Conservation (phyloP, 2,888 invertebrate genomes). For the Sinotaia quadrata region DNA sequence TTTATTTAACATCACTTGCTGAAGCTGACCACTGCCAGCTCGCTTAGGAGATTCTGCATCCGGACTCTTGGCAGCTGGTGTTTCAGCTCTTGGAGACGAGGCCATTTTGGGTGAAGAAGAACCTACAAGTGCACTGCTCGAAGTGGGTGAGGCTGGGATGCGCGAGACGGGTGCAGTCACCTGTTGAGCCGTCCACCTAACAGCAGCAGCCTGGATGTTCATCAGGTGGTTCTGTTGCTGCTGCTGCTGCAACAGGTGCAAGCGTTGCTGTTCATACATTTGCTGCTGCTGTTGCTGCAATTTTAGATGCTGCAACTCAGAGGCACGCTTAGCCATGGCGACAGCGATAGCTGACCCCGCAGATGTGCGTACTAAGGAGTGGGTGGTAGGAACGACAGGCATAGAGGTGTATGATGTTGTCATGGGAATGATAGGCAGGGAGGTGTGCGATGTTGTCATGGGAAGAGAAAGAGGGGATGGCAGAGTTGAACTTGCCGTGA, state of each 20-base stretch:
- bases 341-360: not conserved
- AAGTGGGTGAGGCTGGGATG: not conserved
- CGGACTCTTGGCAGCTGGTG: not conserved
- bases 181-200: not conserved
- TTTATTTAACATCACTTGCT: constrained; percentile 7
- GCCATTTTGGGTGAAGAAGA: not conserved
- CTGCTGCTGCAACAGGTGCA: constrained; percentile 18
- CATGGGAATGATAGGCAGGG: not conserved
- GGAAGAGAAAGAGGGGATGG: too few relatives aligned
- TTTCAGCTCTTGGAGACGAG: not conserved
- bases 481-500: not conserved
- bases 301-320: constrained; percentile 10
- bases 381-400: not conserved
- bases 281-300: constrained; percentile 14
- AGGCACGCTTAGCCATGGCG: constrained; percentile 9
- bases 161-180: not conserved
- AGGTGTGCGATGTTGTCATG: too few relatives aligned
- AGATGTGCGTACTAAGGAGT: not conserved
- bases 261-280: constrained; percentile 10
- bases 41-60: not conserved
- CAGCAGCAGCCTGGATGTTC: not conserved
- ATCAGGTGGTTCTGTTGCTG: not conserved
- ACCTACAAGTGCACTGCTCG: not conserved
- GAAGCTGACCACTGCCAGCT: not conserved
- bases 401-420: not conserved